Evolutionary conservation across 2,888 invertebrate genomes (phyloP), one percentile per base, ranked within the genome.

Genomic region (Pyrrhia umbra): DNA sequence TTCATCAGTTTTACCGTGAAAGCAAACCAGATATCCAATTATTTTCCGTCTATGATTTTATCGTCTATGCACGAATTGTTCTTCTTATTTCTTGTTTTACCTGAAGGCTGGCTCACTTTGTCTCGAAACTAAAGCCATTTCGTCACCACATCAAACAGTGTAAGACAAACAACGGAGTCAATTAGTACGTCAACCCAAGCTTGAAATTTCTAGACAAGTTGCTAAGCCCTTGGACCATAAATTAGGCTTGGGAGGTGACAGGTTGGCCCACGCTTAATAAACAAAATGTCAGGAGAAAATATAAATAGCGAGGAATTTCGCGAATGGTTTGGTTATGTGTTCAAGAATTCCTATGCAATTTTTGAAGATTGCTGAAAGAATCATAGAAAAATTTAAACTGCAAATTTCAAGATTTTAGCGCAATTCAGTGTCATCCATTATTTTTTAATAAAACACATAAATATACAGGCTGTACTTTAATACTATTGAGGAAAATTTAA

Each of bases 71-170:
- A n/a, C n/a, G n/a, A n/a, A n/a, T n/a, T n/a, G n/a, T n/a, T n/a
- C n/a, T n/a, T n/a, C n/a, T n/a, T n/a, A n/a, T n/a, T n/a, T n/a
- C n/a, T n/a, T n/a, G n/a, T n/a, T n/a, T n/a, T n/a, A n/a, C n/a
- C n/a, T n/a, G n/a, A n/a, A 34, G n/a, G 13, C n/a, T n/a, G n/a
- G 34, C n/a, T 9, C 34, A 34, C 34, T 0, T 15, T 18, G 15
- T 21, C 23, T 18, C 3, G 20, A 58, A 37, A 57, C 51, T 65
- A 45, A 57, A 65, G 13, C 47, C 8, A 51, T 21, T 43, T 54
- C 21, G 43, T 50, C 43, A 27, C 52, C 25, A 20, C 34, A 54
- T 66, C 54, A 59, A 73, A 67, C 49, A 47, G 16, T 18, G n/a
- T 3, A 8, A 10, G 6, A 1, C 25, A 54, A 54, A 43, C 52